A percentile compares a stretch with the other conserved stretches of the same genome.
Conservation (phyloP, 2,113 vertebrate species). For the Onychorhynchus coronatus region DNA sequence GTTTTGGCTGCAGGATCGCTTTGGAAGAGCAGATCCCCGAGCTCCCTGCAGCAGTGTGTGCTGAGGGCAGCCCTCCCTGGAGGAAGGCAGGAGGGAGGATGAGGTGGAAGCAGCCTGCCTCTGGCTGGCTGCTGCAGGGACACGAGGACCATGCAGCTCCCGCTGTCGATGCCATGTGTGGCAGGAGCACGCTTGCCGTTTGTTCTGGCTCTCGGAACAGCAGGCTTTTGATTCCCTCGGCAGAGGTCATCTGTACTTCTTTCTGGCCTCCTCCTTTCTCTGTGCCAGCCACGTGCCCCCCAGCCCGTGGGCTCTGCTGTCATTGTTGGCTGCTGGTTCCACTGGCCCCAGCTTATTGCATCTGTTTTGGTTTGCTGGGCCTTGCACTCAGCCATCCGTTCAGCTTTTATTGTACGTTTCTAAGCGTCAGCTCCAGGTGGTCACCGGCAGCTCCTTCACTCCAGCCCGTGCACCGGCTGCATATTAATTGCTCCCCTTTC, state of each 20-base stretch:
- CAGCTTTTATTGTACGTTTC: constrained; percentile 14
- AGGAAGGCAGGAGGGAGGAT: background rate
- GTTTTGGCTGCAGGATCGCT: background rate
- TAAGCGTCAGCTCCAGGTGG: background rate
- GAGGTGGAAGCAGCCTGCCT: background rate
- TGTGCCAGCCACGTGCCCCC: constrained; percentile 36
- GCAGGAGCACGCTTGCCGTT: background rate
- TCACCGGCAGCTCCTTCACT: background rate
- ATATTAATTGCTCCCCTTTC: constrained; percentile 19
- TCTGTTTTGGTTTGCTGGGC: constrained; percentile 37
- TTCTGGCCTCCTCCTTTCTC: constrained; percentile 22
- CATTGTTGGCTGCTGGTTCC: constrained; percentile 50
- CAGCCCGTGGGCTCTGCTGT: constrained; percentile 20
- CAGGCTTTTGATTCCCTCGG: constrained; percentile 24
- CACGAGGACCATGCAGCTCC: background rate
- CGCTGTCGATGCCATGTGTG: background rate
- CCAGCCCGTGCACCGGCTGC: constrained; percentile 31
- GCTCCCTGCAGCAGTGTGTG: background rate
- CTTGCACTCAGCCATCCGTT: constrained; percentile 31
- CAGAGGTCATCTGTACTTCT: constrained; percentile 29
- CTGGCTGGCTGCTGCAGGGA: background rate
- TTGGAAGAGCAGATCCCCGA: background rate
- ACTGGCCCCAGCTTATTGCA: constrained; percentile 25
- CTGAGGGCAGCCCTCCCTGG: rapidly evolving
- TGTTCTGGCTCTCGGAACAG: background rate